These are phyloP conservation scores for Petrophora chlorosata DNA, from an alignment of 2,888 invertebrate species.

Conservation along the genomic window DNA sequence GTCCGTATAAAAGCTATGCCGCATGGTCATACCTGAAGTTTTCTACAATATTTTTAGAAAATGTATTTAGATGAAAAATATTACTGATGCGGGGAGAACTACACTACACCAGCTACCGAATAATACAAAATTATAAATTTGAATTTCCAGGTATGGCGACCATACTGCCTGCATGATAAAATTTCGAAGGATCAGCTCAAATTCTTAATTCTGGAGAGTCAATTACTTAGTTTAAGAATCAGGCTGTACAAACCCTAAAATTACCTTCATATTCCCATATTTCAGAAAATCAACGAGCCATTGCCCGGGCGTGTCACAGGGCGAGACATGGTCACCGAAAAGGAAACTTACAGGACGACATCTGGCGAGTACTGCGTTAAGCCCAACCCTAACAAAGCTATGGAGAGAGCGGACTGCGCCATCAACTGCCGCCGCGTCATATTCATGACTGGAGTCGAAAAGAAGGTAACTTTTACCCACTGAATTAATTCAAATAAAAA, in stretches of 20 bases:
- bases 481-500: background rate
- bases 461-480: slow-evolving; percentile 49
- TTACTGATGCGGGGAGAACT: too few species aligned
- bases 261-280: background rate
- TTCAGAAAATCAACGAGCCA: slow-evolving; percentile 66
- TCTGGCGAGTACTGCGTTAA: slow-evolving; percentile 73
- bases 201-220: too few species aligned
- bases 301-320: slow-evolving; percentile 66
- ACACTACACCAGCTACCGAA: too few species aligned
- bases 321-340: slow-evolving; percentile 73
- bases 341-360: slow-evolving; percentile 71
- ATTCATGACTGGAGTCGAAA: slow-evolving; percentile 74
- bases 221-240: too few species aligned
- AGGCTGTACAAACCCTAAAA: background rate
- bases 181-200: too few species aligned
- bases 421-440: slow-evolving; percentile 70
- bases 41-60: too few species aligned
- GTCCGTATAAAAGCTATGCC: too few species aligned
- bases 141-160: too few species aligned
- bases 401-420: slow-evolving; percentile 70
- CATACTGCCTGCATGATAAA: too few species aligned
- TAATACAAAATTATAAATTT: too few species aligned
- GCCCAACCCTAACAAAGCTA: slow-evolving; percentile 76
- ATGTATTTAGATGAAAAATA: too few species aligned
- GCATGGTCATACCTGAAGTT: too few species aligned